Evolutionary conservation across 2,113 vertebrate genomes (phyloP).

Genomic region (Progne subis): DNA sequence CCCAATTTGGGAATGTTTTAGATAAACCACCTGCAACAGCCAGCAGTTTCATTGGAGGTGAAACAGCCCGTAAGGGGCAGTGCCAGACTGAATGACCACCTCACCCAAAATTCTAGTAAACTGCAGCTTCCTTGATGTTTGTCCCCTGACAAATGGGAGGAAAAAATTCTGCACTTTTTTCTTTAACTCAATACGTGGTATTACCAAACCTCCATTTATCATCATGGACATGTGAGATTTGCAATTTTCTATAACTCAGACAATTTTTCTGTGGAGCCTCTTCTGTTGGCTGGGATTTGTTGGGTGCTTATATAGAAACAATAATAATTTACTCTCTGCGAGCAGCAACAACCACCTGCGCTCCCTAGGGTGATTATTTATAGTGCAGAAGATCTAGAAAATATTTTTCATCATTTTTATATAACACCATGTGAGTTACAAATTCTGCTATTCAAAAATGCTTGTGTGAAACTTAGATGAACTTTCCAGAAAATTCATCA

Average conservation of each 20-base stretch:
- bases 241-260: not conserved
- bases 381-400: not conserved
- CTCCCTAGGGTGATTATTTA: not conserved
- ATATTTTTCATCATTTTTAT: not conserved
- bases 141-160: not conserved
- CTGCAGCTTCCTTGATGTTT: not conserved
- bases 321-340: not conserved
- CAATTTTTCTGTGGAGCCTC: not conserved
- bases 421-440: not conserved
- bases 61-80: not conserved
- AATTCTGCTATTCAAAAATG: not conserved
- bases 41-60: not conserved
- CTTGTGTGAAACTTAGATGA: not conserved
- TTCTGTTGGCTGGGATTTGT: not conserved
- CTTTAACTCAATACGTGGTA: not conserved
- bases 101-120: not conserved
- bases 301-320: not conserved
- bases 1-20: not conserved
- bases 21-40: not conserved
- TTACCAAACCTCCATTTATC: not conserved
- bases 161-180: not conserved
- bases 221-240: not conserved
- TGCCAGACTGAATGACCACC: not conserved
- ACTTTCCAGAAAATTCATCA: not conserved
- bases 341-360: not conserved